Percentiles rank a stretch among this genome's conserved stretches.
Evolutionary conservation across 2,113 vertebrate species (phyloP).

Genomic region (Dolichallabes microphthalmus): DNA sequence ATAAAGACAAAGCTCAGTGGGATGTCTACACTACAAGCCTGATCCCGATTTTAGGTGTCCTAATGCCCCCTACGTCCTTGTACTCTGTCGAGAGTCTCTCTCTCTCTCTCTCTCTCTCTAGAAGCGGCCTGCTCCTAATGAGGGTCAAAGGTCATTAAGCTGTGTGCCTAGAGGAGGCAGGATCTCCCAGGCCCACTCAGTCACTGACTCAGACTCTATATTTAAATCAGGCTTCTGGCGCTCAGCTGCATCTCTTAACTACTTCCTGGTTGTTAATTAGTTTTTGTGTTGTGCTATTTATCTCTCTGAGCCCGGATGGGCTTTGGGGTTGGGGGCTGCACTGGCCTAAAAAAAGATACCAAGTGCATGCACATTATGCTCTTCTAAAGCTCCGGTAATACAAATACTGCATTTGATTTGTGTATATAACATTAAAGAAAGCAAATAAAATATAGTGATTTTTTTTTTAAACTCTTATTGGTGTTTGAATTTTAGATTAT

Average conservation of each 20-base stretch:
- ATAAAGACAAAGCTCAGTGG: neutral
- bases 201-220: slow-evolving; percentile 75
- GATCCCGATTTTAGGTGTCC: slow-evolving; percentile 4
- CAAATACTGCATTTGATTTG: slow-evolving; percentile 47
- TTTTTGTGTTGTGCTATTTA: slow-evolving; percentile 71
- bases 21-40: neutral
- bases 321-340: neutral
- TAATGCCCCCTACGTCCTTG: slow-evolving; percentile 63
- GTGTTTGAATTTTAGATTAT: slow-evolving; percentile 40
- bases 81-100: slow-evolving; percentile 65
- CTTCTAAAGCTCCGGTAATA: slow-evolving; percentile 43
- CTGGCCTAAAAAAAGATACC: slow-evolving; percentile 57
- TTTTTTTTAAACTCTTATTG: slow-evolving; percentile 24
- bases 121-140: slow-evolving; percentile 72
- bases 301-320: slow-evolving; percentile 64
- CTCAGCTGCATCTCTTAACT: slow-evolving; percentile 70
- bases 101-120: slow-evolving; percentile 49
- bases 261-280: slow-evolving; percentile 79
- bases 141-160: slow-evolving; percentile 72
- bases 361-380: slow-evolving; percentile 54
- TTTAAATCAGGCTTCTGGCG: slow-evolving; percentile 72
- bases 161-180: slow-evolving; percentile 64
- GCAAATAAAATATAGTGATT: slow-evolving; percentile 29
- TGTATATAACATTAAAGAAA: slow-evolving; percentile 24
- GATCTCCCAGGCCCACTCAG: slow-evolving; percentile 73